Conservation (phyloP, 2,797 vertebrate genomes). For the Chrosomus eos region DNA sequence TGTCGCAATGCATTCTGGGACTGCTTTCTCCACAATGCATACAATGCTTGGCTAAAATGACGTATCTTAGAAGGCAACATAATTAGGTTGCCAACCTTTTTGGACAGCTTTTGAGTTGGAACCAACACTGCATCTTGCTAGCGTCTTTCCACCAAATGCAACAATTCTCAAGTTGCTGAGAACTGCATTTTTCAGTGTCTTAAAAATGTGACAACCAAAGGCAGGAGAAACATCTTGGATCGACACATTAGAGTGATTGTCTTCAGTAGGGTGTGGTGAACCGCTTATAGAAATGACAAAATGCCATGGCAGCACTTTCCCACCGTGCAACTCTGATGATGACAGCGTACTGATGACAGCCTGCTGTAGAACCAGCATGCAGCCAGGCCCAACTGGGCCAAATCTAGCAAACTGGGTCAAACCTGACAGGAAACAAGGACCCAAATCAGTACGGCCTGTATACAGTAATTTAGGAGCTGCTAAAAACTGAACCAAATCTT, state of each 20-base stretch:
- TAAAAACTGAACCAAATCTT: constrained; percentile 33
- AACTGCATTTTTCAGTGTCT: constrained; percentile 22
- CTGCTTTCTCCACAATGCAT: not conserved
- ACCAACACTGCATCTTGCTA: not conserved
- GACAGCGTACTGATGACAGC: constrained; percentile 10
- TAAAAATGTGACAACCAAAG: constrained; percentile 36
- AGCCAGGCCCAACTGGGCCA: constrained; percentile 46
- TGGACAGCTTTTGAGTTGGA: constrained; percentile 2
- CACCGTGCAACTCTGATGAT: constrained; percentile 7
- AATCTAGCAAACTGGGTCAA: constrained; percentile 49
- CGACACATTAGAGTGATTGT: constrained; percentile 27
- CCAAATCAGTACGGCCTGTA: constrained; percentile 17
- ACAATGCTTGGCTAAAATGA: not conserved
- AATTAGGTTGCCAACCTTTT: not conserved
- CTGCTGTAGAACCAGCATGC: constrained; percentile 46
- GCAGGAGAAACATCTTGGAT: constrained; percentile 12
- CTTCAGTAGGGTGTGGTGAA: constrained; percentile 39
- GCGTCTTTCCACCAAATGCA: not conserved
- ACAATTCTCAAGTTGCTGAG: constrained; percentile 11
- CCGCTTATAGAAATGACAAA: constrained; percentile 44
- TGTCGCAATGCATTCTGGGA: not conserved
- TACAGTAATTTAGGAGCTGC: constrained; percentile 23
- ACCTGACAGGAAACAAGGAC: constrained; percentile 35
- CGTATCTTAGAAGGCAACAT: not conserved
- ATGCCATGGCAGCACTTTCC: constrained; percentile 41